Percentiles rank a stretch among this genome's conserved stretches.
Evolutionary conservation across 92 coral and sea anemone genomes (phyloP).

Genomic region (Plumapathes pennacea): DNA sequence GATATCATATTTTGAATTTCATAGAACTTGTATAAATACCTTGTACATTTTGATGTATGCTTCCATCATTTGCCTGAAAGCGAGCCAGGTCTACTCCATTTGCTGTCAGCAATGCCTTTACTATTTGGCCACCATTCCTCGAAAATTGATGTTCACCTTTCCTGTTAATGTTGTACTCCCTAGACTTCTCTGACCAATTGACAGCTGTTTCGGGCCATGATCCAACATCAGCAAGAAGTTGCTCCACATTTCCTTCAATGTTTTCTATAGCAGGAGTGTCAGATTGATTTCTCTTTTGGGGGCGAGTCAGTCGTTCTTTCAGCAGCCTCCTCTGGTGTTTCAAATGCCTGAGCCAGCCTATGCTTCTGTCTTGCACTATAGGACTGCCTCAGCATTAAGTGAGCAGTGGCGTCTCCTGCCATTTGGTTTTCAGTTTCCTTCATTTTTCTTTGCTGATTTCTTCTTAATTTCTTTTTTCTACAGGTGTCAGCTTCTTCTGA

Average conservation of each 20-base stretch:
- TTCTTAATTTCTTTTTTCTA: conserved; percentile 14
- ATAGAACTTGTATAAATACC: too few species aligned
- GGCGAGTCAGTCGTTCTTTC: too few species aligned
- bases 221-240: too few species aligned
- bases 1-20: too few species aligned
- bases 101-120: conserved; percentile 10
- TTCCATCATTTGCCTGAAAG: background rate
- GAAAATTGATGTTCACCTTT: conserved; percentile 2
- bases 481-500: conserved; percentile 29
- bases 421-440: conserved; percentile 12
- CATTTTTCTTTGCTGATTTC: conserved; percentile 16
- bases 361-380: conserved; percentile 5
- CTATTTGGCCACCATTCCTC: conserved; percentile 22
- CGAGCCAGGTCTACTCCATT: conserved; percentile 9
- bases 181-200: conserved; percentile 31
- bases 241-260: too few species aligned
- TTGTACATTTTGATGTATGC: too few species aligned
- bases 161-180: conserved; percentile 14
- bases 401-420: conserved; percentile 6
- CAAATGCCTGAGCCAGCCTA: conserved; percentile 39
- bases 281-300: conserved; percentile 4
- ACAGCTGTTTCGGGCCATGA: conserved; percentile 13
- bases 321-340: conserved; percentile 23
- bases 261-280: conserved; percentile 18
- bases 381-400: conserved; percentile 23